phyloP scores from a whole-genome alignment of 1,140 invertebrate species.

The Brachionus koreanus region DNA sequence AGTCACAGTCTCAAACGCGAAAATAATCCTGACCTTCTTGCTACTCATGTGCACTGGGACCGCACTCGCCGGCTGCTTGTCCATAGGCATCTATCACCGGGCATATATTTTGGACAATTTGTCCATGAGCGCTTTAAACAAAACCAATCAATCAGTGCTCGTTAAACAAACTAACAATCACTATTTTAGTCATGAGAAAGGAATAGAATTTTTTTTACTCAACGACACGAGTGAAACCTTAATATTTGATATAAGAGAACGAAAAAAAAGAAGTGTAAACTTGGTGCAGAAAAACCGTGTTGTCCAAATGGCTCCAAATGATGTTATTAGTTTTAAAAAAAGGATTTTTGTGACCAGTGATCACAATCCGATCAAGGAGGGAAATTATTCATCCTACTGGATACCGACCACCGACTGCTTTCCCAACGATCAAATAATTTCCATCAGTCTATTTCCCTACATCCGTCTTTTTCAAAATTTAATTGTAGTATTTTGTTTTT shows the following conservation, averaged over 20 bases:
- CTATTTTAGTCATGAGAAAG: neutral
- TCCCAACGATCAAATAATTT: conserved; percentile 36
- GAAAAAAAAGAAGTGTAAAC: neutral
- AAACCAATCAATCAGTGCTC: neutral
- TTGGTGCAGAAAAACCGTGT: neutral
- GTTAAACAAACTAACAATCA: neutral
- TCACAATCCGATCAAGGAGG: neutral
- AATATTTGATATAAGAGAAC: neutral
- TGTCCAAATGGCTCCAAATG: neutral
- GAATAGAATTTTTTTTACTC: neutral
- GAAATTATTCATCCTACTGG: neutral
- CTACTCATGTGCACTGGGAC: neutral
- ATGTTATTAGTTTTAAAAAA: neutral
- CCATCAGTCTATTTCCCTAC: neutral
- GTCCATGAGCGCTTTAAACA: neutral
- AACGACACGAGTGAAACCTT: neutral
- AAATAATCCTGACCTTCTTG: neutral
- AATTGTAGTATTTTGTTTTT: conserved; percentile 33
- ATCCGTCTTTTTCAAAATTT: conserved; percentile 39
- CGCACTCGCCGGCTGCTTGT: neutral
- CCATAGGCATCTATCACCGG: conserved; percentile 18
- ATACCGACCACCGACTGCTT: conserved; percentile 33
- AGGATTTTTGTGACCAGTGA: neutral
- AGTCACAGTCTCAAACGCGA: neutral
- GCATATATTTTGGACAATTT: neutral